These are phyloP conservation scores for Drosophila fungiperda DNA, from an alignment of 2,888 invertebrate genomes.

Conservation along the genomic window DNA sequence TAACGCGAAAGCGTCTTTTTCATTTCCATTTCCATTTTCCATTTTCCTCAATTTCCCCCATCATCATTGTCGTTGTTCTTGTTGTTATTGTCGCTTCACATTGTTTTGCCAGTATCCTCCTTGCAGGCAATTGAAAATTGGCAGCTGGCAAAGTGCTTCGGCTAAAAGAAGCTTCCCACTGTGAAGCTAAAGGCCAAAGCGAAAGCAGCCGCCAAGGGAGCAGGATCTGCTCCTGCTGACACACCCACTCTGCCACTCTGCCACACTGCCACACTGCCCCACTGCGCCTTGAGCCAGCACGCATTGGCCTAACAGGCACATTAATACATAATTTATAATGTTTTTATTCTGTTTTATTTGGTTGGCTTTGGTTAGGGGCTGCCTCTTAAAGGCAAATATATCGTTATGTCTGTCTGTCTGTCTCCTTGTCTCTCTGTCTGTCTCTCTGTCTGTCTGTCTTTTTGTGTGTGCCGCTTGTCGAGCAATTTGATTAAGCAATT, in stretches of 20 bases:
- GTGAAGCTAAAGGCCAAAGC: constrained; percentile 41
- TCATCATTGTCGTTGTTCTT: constrained; percentile 20
- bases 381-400: constrained; percentile 20
- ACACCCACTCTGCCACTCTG: constrained; percentile 26
- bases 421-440: background rate
- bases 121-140: constrained; percentile 76
- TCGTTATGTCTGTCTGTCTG: constrained; percentile 4
- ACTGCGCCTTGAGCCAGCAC: constrained; percentile 18
- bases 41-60: constrained; percentile 52
- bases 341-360: constrained; percentile 68
- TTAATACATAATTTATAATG: constrained; percentile 82
- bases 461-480: constrained; percentile 1
- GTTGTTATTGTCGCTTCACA: constrained; percentile 42
- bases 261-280: constrained; percentile 19
- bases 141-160: constrained; percentile 72
- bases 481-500: constrained; percentile 62
- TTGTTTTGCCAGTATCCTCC: constrained; percentile 52
- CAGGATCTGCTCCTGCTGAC: constrained; percentile 30
- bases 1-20: constrained; percentile 48
- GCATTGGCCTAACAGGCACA: constrained; percentile 74
- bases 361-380: constrained; percentile 7
- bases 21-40: constrained; percentile 46
- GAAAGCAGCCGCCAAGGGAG: constrained; percentile 32
- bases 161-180: constrained; percentile 21
- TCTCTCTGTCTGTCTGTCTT: background rate